Conservation (phyloP, 2,113 vertebrate species). For the Cariama cristata region DNA sequence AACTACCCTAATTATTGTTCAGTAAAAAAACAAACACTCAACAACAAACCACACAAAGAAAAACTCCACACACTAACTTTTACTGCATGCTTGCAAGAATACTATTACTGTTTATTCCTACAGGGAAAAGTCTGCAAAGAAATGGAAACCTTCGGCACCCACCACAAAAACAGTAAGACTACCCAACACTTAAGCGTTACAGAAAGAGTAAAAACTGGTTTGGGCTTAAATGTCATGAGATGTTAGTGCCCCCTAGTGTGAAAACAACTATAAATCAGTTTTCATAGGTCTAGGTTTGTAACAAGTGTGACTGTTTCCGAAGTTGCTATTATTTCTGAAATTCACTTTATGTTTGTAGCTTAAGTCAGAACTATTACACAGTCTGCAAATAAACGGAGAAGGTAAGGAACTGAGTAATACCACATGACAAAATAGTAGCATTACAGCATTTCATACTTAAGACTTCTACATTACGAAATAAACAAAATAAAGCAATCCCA, state of each 20-base stretch:
- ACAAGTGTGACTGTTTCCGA: neutral
- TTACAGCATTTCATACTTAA: neutral
- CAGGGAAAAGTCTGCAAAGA: neutral
- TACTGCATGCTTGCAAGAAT: neutral
- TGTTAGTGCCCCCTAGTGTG: slow-evolving; percentile 75
- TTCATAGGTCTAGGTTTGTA: neutral
- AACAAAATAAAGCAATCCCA: neutral
- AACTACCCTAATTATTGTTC: neutral
- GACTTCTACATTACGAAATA: neutral
- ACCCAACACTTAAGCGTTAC: neutral
- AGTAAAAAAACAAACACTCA: neutral
- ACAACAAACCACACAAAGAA: neutral
- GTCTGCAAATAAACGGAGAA: neutral
- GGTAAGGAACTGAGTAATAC: neutral
- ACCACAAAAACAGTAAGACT: neutral
- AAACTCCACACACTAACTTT: neutral
- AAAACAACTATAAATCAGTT: neutral
- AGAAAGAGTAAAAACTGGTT: neutral
- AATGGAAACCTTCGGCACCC: neutral
- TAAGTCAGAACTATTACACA: neutral
- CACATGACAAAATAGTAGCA: neutral
- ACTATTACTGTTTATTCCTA: neutral
- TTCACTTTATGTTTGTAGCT: neutral
- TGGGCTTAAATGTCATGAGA: slow-evolving; percentile 5
- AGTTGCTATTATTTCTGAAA: neutral